A percentile compares a stretch with the other conserved stretches of the same genome.
These are phyloP conservation scores for Synanthedon vespiformis DNA, from an alignment of 2,888 invertebrate species.

Conservation along the genomic window DNA sequence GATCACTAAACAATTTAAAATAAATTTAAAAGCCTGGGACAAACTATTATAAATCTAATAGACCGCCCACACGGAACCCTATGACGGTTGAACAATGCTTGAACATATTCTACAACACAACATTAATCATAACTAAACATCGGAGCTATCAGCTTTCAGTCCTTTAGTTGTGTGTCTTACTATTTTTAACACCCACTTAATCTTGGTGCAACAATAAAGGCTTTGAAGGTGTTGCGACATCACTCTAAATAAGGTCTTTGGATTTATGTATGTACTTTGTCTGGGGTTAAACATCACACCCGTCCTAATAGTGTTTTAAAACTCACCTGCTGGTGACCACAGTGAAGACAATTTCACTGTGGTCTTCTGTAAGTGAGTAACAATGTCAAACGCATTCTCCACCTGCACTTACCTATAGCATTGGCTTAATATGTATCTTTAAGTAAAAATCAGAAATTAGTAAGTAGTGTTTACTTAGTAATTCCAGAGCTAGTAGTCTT, in stretches of 20 bases:
- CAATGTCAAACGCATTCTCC: too few species aligned
- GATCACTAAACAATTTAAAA: background rate
- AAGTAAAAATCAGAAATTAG: too few species aligned
- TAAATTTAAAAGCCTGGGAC: slow-evolving; percentile 16
- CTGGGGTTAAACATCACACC: background rate
- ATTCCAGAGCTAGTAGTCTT: too few species aligned
- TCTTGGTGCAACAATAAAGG: slow-evolving; percentile 48
- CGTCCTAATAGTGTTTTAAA: background rate
- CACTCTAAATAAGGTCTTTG: background rate
- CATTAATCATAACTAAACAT: slow-evolving; percentile 58
- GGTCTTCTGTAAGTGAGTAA: too few species aligned
- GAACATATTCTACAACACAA: slow-evolving; percentile 49
- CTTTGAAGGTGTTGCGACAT: slow-evolving; percentile 28
- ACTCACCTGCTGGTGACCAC: too few species aligned
- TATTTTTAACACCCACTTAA: slow-evolving; percentile 68
- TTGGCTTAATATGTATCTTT: too few species aligned
- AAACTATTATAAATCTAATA: slow-evolving; percentile 51
- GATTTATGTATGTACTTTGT: too few species aligned
- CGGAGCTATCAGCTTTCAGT: slow-evolving; percentile 55
- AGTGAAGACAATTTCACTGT: too few species aligned
- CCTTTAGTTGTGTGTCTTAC: slow-evolving; percentile 48
- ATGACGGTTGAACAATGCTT: slow-evolving; percentile 49
- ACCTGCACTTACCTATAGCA: too few species aligned
- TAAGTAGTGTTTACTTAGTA: too few species aligned
- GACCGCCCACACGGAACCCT: slow-evolving; percentile 43